A percentile compares a stretch with the other conserved stretches of the same genome.
Evolutionary conservation across 2,797 vertebrate genomes (phyloP).

Genomic region (Spondyliosoma cantharus): DNA sequence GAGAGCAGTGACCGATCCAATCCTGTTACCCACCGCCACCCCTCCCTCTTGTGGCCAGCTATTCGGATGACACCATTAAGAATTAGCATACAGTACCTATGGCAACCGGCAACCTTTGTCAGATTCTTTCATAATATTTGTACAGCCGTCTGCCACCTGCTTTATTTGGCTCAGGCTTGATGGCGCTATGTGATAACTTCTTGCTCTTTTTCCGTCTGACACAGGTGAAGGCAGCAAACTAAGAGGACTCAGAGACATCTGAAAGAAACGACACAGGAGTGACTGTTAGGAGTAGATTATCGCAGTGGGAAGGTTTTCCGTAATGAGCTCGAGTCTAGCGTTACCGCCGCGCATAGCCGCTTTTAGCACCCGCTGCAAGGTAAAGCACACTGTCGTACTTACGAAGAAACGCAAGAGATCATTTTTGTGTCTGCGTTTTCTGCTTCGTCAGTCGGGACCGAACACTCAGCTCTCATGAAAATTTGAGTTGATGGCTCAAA

Average conservation of each 20-base stretch:
- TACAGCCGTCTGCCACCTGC: slow-evolving; percentile 78
- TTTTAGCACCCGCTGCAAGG: slow-evolving; percentile 19
- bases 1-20: slow-evolving; percentile 74
- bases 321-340: slow-evolving; percentile 6
- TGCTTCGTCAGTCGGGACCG: slow-evolving; percentile 24
- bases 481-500: slow-evolving; percentile 49
- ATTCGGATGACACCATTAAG: slow-evolving; percentile 80
- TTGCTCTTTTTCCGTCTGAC: slow-evolving; percentile 50
- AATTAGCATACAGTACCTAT: slow-evolving; percentile 89
- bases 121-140: slow-evolving; percentile 87
- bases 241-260: slow-evolving; percentile 44
- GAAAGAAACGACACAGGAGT: slow-evolving; percentile 15
- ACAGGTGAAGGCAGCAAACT: slow-evolving; percentile 57
- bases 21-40: slow-evolving; percentile 64
- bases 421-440: slow-evolving; percentile 27
- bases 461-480: slow-evolving; percentile 44
- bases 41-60: slow-evolving; percentile 46
- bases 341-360: background rate
- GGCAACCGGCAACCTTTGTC: slow-evolving; percentile 88
- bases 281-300: slow-evolving; percentile 43
- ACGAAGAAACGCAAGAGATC: background rate
- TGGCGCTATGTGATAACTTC: slow-evolving; percentile 73
- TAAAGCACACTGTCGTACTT: background rate
- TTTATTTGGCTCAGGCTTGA: slow-evolving; percentile 81
- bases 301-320: slow-evolving; percentile 28